Percentiles rank a stretch among this genome's conserved stretches.
phyloP scores from a whole-genome alignment of 2,888 invertebrate species.

The Margaritifera margaritifera region DNA sequence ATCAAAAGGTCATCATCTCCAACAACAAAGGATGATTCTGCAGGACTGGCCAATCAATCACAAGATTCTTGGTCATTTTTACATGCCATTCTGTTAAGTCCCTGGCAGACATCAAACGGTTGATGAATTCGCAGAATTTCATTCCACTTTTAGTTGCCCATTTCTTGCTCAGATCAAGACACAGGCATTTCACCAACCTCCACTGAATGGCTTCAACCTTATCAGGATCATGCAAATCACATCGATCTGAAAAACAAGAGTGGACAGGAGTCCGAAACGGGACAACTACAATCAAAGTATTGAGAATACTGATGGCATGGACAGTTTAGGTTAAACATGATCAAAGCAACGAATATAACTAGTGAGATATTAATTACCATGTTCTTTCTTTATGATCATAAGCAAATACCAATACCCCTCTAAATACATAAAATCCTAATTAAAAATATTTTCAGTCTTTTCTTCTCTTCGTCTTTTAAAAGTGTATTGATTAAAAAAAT shows the following conservation, averaged over 20 bases:
- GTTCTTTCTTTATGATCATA: too few relatives aligned
- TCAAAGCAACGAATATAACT: too few relatives aligned
- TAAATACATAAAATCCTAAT: too few relatives aligned
- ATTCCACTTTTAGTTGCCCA: slow-evolving; percentile 5
- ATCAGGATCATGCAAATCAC: slow-evolving; percentile 37
- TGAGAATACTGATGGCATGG: too few relatives aligned
- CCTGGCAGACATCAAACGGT: slow-evolving; percentile 34
- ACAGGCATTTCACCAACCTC: slow-evolving; percentile 39
- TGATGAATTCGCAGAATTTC: slow-evolving; percentile 41
- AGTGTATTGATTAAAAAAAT: too few relatives aligned
- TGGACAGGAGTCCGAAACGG: too few relatives aligned
- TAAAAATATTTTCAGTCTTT: too few relatives aligned
- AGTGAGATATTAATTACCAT: too few relatives aligned
- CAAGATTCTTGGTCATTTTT: slow-evolving; percentile 33
- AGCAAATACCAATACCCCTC: too few relatives aligned
- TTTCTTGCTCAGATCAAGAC: slow-evolving; percentile 29
- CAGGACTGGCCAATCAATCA: slow-evolving; percentile 45
- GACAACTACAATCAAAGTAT: too few relatives aligned
- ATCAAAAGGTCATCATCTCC: slow-evolving; percentile 40
- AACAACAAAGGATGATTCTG: slow-evolving; percentile 46
- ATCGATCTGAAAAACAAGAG: slow-evolving; percentile 38
- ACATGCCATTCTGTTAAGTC: slow-evolving; percentile 47
- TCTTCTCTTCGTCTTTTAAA: too few relatives aligned
- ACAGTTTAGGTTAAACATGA: too few relatives aligned
- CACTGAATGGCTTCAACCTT: slow-evolving; percentile 48